Evolutionary conservation across 2,888 invertebrate genomes (phyloP).

Genomic region (Drosophila rellima): DNA sequence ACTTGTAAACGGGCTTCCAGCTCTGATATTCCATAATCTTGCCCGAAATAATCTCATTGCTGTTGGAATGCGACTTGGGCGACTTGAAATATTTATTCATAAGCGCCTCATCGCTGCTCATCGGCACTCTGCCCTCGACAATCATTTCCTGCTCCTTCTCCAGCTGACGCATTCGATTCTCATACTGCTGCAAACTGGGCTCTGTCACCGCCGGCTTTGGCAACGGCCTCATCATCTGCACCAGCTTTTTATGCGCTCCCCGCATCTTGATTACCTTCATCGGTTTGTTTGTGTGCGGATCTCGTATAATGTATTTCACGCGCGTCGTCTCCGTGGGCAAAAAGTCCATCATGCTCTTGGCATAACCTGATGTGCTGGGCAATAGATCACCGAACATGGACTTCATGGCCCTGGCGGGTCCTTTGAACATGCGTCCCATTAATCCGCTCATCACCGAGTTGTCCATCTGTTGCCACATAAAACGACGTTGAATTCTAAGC

Average conservation of each 20-base stretch:
- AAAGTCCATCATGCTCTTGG: conserved; percentile 63
- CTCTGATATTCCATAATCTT: conserved; percentile 80
- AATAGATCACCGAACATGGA: conserved; percentile 77
- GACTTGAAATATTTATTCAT: conserved; percentile 66
- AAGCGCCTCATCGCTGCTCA: conserved; percentile 63
- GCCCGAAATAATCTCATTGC: conserved; percentile 72
- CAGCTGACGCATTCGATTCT: conserved; percentile 66
- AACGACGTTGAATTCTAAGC: conserved; percentile 82
- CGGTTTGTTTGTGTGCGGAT: conserved; percentile 80
- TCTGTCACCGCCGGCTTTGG: conserved; percentile 59
- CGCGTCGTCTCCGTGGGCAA: conserved; percentile 80
- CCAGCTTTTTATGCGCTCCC: conserved; percentile 76
- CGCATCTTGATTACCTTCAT: conserved; percentile 81
- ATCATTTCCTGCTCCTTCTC: conserved; percentile 84
- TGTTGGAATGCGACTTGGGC: conserved; percentile 35
- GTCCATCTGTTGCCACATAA: conserved; percentile 85
- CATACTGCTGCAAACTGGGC: conserved; percentile 61
- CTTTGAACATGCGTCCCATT: conserved; percentile 76
- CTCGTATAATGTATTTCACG: conserved; percentile 82
- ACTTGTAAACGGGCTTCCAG: conserved; percentile 81
- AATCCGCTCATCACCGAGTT: conserved; percentile 76
- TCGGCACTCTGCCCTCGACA: conserved; percentile 77
- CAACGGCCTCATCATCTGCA: conserved; percentile 63
- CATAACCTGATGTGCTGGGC: conserved; percentile 57
- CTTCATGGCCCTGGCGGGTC: conserved; percentile 77